These are phyloP conservation scores for Jaculus jaculus DNA, from an alignment of 2,113 vertebrate genomes.

Conservation along the genomic window DNA sequence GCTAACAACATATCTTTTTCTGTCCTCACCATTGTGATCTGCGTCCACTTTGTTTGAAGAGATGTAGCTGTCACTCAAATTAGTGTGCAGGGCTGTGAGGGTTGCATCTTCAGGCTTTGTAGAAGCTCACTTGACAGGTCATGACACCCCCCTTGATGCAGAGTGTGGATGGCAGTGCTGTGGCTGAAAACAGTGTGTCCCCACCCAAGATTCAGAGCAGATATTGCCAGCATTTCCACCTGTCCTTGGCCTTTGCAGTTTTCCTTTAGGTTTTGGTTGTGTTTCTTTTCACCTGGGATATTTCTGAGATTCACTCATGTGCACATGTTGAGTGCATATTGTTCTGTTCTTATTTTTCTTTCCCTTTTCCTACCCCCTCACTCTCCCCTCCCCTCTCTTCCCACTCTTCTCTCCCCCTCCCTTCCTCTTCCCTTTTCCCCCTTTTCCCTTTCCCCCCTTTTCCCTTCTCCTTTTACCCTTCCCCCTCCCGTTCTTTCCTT, in stretches of 20 bases:
- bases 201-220: neutral
- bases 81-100: neutral
- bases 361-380: too few species aligned
- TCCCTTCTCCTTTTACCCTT: too few species aligned
- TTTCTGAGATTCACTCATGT: neutral
- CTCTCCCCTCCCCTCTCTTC: too few species aligned
- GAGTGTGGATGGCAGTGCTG: neutral
- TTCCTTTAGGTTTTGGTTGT: too few species aligned
- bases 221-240: too few species aligned
- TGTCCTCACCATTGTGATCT: neutral
- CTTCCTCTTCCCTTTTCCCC: too few species aligned
- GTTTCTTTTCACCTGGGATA: neutral
- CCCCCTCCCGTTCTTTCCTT: too few species aligned
- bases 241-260: neutral
- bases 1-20: neutral
- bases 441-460: too few species aligned
- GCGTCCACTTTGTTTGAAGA: neutral
- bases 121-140: too few species aligned
- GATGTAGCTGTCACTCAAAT: neutral
- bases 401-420: too few species aligned
- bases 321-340: neutral
- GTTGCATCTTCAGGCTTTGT: neutral
- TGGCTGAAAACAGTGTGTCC: neutral
- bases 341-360: neutral
- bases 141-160: neutral